A percentile compares a stretch with the other conserved stretches of the same genome.
phyloP scores from a whole-genome alignment of 2,113 vertebrate genomes.

The Indri indri region DNA sequence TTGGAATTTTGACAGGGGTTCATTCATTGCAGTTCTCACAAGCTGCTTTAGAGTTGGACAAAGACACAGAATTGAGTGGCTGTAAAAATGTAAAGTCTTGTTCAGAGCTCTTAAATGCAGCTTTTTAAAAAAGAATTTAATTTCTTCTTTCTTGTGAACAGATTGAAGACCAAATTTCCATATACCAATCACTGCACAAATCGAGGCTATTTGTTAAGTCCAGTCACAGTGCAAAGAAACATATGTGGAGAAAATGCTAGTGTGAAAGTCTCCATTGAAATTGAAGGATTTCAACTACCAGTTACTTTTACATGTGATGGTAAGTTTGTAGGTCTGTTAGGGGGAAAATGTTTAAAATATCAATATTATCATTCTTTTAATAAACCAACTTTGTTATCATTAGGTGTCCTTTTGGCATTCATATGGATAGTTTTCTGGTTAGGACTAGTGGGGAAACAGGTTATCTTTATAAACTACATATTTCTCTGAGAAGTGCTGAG shows the following conservation, averaged over 20 bases:
- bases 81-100: constrained; percentile 33
- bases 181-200: constrained; percentile 87
- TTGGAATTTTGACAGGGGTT: constrained; percentile 38
- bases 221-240: constrained; percentile 91
- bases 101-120: constrained; percentile 42
- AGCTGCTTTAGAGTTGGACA: constrained; percentile 36
- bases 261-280: constrained; percentile 98
- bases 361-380: constrained; percentile 34
- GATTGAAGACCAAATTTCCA: constrained; percentile 91
- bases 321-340: constrained; percentile 81
- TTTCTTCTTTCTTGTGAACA: constrained; percentile 81
- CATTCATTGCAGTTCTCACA: constrained; percentile 55
- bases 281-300: constrained; percentile 94
- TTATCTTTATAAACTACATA: background rate
- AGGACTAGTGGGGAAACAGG: background rate
- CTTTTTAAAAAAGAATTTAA: constrained; percentile 50
- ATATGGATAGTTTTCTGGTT: constrained; percentile 41
- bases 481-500: constrained; percentile 35
- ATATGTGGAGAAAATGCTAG: constrained; percentile 89
- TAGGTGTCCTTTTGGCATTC: background rate
- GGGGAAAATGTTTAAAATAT: constrained; percentile 40
- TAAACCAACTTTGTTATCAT: constrained; percentile 7
- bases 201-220: constrained; percentile 94
- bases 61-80: constrained; percentile 39
- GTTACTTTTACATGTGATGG: constrained; percentile 99